Evolutionary conservation across 2,797 vertebrate genomes (phyloP).

Genomic region (Anas georgica): DNA sequence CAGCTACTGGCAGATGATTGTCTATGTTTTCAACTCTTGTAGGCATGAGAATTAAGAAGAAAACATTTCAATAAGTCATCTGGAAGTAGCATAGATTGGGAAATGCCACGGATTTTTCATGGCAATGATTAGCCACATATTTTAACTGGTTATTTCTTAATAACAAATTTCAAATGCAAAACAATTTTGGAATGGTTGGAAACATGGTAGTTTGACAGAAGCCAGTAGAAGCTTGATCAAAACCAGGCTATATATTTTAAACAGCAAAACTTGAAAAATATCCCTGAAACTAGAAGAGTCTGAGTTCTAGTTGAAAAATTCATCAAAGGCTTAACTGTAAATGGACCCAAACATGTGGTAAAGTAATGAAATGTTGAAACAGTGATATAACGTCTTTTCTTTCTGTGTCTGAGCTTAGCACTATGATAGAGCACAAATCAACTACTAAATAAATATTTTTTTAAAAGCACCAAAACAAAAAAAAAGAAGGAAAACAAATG

Average conservation of each 20-base stretch:
- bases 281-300: background rate
- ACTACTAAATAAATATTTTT: background rate
- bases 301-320: background rate
- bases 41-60: background rate
- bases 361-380: background rate
- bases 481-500: background rate
- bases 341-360: background rate
- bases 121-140: background rate
- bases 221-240: background rate
- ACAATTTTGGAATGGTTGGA: background rate
- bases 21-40: background rate
- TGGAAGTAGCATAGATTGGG: slow-evolving; percentile 1
- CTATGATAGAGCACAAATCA: background rate
- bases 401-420: background rate
- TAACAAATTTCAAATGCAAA: background rate
- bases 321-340: background rate
- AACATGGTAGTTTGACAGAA: background rate
- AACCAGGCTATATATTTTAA: background rate
- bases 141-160: slow-evolving; percentile 23
- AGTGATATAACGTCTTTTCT: background rate
- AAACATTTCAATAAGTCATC: background rate
- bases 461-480: too few relatives aligned
- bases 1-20: background rate
- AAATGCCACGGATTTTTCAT: background rate
- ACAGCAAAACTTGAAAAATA: background rate